phyloP scores from a whole-genome alignment of 2,113 vertebrate genomes.

The Notothenia coriiceps region DNA sequence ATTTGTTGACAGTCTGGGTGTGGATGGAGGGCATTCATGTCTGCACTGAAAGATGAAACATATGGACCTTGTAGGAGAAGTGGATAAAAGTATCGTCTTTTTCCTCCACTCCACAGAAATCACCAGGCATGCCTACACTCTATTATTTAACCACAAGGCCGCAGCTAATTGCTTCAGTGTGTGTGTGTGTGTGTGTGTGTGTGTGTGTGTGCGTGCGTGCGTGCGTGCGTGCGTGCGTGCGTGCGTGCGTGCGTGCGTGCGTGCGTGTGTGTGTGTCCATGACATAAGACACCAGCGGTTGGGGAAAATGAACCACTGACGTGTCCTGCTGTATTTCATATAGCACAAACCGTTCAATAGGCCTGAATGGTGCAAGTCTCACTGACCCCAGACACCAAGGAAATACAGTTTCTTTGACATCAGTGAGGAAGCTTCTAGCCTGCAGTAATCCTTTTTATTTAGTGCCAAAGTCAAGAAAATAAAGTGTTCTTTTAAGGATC shows the following conservation, averaged over 20 bases:
- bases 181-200: conserved; percentile 46
- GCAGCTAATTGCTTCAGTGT: conserved; percentile 81
- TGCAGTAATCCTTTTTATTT: conserved; percentile 1
- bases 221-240: conserved; percentile 3
- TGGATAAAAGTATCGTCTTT: conserved; percentile 71
- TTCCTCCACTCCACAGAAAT: conserved; percentile 68
- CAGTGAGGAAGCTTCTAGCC: neutral
- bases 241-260: neutral
- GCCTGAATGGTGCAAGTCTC: conserved; percentile 1
- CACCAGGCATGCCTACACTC: conserved; percentile 68
- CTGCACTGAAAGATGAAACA: conserved; percentile 64
- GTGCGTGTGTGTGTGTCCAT: conserved; percentile 12
- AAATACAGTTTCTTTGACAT: conserved; percentile 42
- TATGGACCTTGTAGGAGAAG: conserved; percentile 58
- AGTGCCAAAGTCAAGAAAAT: neutral
- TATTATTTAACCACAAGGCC: conserved; percentile 76
- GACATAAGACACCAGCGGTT: conserved; percentile 59
- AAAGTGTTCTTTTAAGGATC: neutral
- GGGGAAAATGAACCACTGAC: conserved; percentile 66
- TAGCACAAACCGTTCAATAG: conserved; percentile 21
- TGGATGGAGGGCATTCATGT: conserved; percentile 47
- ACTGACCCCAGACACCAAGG: conserved; percentile 28
- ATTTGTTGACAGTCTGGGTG: conserved; percentile 63
- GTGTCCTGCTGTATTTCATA: conserved; percentile 64
- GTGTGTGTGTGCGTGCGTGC: conserved; percentile 18